phyloP scores from a whole-genome alignment of 2,113 vertebrate genomes.

The Boulengeromyrus knoepffleri region DNA sequence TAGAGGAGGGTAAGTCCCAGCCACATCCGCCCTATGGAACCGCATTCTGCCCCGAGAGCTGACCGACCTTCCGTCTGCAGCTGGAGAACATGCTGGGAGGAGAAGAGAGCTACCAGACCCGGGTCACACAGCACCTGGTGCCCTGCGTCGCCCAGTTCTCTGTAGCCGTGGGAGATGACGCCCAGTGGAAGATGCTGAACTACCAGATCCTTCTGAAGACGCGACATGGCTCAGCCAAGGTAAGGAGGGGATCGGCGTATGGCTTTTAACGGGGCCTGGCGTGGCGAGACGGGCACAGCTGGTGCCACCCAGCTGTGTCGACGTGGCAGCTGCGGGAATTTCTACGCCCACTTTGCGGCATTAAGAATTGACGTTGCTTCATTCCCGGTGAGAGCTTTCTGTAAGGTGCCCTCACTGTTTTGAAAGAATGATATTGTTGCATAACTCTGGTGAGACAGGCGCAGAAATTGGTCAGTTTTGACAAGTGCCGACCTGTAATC shows the following conservation, averaged over 20 bases:
- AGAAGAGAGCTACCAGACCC: slow-evolving; percentile 66
- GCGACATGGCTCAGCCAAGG: slow-evolving; percentile 75
- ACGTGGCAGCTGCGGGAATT: not conserved
- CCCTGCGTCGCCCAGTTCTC: slow-evolving; percentile 87
- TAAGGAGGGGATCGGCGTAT: slow-evolving; percentile 34
- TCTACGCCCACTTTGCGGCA: not conserved
- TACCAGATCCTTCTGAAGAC: slow-evolving; percentile 89
- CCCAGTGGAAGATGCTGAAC: slow-evolving; percentile 89
- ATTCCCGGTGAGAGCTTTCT: not conserved
- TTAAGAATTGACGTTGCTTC: not conserved
- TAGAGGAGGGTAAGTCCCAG: not conserved
- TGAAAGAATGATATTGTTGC: not conserved
- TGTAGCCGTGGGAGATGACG: slow-evolving; percentile 79
- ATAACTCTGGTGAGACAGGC: not conserved
- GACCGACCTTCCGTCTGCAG: slow-evolving; percentile 48
- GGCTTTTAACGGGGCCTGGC: not conserved
- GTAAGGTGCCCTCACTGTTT: not conserved
- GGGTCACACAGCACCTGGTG: slow-evolving; percentile 69
- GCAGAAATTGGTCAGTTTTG: not conserved
- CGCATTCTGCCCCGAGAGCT: not conserved
- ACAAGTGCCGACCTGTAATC: not conserved
- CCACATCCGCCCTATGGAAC: not conserved
- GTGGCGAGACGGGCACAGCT: not conserved
- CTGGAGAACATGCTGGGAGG: slow-evolving; percentile 82
- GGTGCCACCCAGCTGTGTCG: not conserved